A percentile compares a stretch with the other conserved stretches of the same genome.
Conservation (phyloP, 2,113 vertebrate genomes). For the Sapajus apella region DNA sequence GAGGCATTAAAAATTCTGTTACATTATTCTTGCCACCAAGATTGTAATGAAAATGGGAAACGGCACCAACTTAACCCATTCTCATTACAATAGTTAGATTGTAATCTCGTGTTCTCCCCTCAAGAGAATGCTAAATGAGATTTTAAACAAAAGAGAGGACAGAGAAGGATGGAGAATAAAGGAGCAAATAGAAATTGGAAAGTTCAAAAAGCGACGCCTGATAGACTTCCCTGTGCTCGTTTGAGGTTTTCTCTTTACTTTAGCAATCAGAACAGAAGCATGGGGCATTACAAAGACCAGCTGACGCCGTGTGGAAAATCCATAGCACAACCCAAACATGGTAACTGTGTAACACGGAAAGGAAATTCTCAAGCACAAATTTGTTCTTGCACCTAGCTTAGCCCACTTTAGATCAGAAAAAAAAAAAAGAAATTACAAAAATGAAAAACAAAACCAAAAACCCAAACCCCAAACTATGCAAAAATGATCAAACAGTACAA, state of each 20-base stretch:
- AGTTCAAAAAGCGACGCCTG: slow-evolving; percentile 82
- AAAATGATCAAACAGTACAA: not conserved
- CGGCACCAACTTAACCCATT: slow-evolving; percentile 88
- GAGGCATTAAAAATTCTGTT: slow-evolving; percentile 88
- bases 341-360: not conserved
- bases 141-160: slow-evolving; percentile 85
- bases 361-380: not conserved
- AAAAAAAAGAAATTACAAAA: not conserved
- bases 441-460: not conserved
- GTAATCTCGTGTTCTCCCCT: slow-evolving; percentile 87
- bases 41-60: slow-evolving; percentile 89
- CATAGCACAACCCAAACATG: not conserved
- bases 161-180: slow-evolving; percentile 86
- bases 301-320: not conserved
- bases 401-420: not conserved
- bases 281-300: slow-evolving; percentile 25
- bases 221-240: slow-evolving; percentile 79
- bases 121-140: slow-evolving; percentile 88
- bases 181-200: slow-evolving; percentile 85
- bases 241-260: slow-evolving; percentile 75
- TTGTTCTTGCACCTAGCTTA: slow-evolving; percentile 2
- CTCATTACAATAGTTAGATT: slow-evolving; percentile 89
- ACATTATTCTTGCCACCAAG: slow-evolving; percentile 89
- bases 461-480: not conserved
- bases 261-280: slow-evolving; percentile 66